phyloP scores from a whole-genome alignment of 23 tunicate species.

The Styela clava region DNA sequence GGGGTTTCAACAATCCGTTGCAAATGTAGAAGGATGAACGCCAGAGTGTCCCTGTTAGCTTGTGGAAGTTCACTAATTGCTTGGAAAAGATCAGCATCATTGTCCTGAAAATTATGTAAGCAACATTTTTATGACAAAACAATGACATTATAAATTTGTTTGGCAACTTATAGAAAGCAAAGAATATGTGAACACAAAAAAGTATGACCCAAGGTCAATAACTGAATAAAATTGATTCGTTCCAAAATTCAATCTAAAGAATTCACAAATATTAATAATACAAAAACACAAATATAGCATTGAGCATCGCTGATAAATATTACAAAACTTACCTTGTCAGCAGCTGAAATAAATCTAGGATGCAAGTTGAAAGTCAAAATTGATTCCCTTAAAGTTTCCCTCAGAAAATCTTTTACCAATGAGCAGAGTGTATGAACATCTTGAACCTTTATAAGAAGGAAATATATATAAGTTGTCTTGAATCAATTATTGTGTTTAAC shows the following conservation, averaged over 20 bases:
- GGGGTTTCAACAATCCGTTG: conserved; percentile 68
- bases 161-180: background rate
- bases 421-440: conserved; percentile 89
- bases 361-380: conserved; percentile 66
- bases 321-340: conserved; percentile 35
- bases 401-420: conserved; percentile 80
- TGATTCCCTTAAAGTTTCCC: conserved; percentile 67
- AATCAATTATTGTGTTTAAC: too few species aligned
- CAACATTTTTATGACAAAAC: background rate
- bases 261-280: too few species aligned
- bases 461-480: too few species aligned
- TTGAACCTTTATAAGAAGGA: conserved; percentile 28
- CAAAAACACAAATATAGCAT: too few species aligned
- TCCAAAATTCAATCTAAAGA: too few species aligned
- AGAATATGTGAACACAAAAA: background rate
- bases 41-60: conserved; percentile 73
- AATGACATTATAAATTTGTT: background rate
- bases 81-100: conserved; percentile 18
- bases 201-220: too few species aligned
- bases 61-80: conserved; percentile 38
- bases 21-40: conserved; percentile 78
- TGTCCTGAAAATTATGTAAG: conserved; percentile 4
- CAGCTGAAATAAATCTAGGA: conserved; percentile 65
- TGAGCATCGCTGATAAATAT: too few species aligned
- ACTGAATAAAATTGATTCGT: too few species aligned